Conservation (phyloP, 2,888 invertebrate genomes). For the Apamea anceps region DNA sequence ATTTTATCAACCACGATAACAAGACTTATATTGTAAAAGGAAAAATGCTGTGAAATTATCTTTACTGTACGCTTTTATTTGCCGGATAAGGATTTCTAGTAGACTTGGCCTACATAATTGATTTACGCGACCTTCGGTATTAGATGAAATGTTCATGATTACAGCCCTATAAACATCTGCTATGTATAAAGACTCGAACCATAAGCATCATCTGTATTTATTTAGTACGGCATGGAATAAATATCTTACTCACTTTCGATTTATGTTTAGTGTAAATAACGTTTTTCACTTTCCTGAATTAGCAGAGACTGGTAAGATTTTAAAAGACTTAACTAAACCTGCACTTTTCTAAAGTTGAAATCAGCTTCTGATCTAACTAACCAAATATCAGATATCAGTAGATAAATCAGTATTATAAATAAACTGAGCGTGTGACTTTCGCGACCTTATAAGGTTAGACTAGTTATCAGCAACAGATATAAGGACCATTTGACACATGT, state of each 20-base stretch:
- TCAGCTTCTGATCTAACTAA: background rate
- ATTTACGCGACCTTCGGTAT: constrained; percentile 38
- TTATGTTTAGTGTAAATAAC: background rate
- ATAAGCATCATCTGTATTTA: background rate
- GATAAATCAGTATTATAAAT: constrained; percentile 7
- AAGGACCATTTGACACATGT: constrained; percentile 18
- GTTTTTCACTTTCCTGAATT: background rate
- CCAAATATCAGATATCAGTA: background rate
- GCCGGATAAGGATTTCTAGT: constrained; percentile 36
- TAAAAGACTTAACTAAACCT: background rate
- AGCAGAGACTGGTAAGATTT: background rate
- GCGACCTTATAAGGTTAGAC: constrained; percentile 9
- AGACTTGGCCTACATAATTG: constrained; percentile 44
- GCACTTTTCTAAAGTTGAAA: background rate
- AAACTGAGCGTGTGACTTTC: constrained; percentile 11
- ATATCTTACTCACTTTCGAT: background rate
- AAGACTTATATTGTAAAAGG: constrained; percentile 45
- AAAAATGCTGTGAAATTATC: constrained; percentile 43
- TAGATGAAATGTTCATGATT: constrained; percentile 22
- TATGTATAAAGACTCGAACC: background rate
- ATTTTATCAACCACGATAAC: constrained; percentile 50
- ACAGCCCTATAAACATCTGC: background rate
- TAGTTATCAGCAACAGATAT: constrained; percentile 22
- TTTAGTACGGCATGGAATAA: background rate
- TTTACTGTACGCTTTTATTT: constrained; percentile 25